A percentile compares a stretch with the other conserved stretches of the same genome.
Conservation (phyloP, 1,140 invertebrate genomes). For the Leptinotarsa texana region DNA sequence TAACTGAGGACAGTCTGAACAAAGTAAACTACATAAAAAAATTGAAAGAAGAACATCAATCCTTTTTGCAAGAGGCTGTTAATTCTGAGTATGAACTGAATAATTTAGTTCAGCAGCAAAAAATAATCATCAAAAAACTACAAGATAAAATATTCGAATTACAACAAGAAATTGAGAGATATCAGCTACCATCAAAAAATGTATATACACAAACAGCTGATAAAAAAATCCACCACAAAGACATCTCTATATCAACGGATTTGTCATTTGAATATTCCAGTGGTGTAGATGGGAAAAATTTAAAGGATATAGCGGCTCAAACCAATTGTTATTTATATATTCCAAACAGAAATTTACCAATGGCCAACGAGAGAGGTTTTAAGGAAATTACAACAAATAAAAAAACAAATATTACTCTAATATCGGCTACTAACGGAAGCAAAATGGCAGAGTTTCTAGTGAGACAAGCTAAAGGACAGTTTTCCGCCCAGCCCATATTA, state of each 20-base stretch:
- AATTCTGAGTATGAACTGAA: background rate
- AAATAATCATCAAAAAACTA: conserved; percentile 1
- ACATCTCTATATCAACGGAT: no score
- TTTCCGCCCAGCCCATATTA: conserved; percentile 5
- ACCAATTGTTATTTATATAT: background rate
- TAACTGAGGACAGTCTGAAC: background rate
- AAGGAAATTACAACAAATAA: background rate
- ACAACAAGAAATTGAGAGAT: conserved; percentile 4
- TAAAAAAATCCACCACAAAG: no score
- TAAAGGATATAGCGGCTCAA: background rate
- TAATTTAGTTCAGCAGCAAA: conserved; percentile 6
- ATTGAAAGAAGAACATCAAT: background rate
- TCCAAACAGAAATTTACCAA: conserved; percentile 7
- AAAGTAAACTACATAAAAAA: background rate
- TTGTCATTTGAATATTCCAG: no score
- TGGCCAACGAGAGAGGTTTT: background rate
- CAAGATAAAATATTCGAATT: background rate
- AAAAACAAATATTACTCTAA: conserved; percentile 5
- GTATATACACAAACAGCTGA: no score
- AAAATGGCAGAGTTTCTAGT: conserved; percentile 11
- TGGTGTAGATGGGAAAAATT: background rate
- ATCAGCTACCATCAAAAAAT: background rate
- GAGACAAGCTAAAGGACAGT: background rate
- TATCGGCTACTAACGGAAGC: conserved; percentile 5
- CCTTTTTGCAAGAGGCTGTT: conserved; percentile 5